Percentiles rank a stretch among this genome's conserved stretches.
Evolutionary conservation across 2,888 invertebrate genomes (phyloP).

Genomic region (Osmoderma eremita): DNA sequence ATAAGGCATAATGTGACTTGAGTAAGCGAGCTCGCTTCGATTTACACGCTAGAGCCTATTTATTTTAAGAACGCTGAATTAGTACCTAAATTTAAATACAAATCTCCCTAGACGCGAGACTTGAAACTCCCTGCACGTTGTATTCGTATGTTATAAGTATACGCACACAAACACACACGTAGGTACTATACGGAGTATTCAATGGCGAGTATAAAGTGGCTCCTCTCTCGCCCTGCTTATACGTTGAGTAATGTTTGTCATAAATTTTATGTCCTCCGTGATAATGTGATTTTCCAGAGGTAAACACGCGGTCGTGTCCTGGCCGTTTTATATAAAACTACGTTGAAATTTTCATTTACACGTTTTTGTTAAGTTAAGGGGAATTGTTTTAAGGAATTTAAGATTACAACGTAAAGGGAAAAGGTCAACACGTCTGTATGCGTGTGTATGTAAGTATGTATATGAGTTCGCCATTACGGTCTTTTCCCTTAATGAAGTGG

Average conservation of each 20-base stretch:
- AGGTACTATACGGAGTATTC: not conserved
- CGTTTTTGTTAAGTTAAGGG: conserved; percentile 17
- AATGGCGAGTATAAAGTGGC: conserved; percentile 29
- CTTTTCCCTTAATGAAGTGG: too few species aligned
- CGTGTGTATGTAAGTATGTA: too few species aligned
- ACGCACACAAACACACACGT: too few species aligned
- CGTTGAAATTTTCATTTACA: conserved; percentile 28
- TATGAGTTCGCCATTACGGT: too few species aligned
- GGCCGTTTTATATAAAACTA: conserved; percentile 25
- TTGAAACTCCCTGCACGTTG: conserved; percentile 24
- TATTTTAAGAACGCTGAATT: conserved; percentile 37
- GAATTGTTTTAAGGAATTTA: conserved; percentile 10
- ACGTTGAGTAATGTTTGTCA: conserved; percentile 36
- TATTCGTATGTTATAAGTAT: not conserved
- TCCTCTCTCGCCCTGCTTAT: conserved; percentile 17
- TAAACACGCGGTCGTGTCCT: conserved; percentile 26
- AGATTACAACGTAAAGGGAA: conserved; percentile 10
- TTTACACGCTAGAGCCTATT: conserved; percentile 15
- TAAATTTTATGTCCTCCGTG: conserved; percentile 37
- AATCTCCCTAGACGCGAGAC: conserved; percentile 33
- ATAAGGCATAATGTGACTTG: conserved; percentile 20
- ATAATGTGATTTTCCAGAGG: conserved; percentile 36
- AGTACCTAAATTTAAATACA: conserved; percentile 40
- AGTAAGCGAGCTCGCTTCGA: conserved; percentile 13
- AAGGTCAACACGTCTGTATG: not conserved